Conservation (phyloP, 2,888 invertebrate species). For the Troides helena region DNA sequence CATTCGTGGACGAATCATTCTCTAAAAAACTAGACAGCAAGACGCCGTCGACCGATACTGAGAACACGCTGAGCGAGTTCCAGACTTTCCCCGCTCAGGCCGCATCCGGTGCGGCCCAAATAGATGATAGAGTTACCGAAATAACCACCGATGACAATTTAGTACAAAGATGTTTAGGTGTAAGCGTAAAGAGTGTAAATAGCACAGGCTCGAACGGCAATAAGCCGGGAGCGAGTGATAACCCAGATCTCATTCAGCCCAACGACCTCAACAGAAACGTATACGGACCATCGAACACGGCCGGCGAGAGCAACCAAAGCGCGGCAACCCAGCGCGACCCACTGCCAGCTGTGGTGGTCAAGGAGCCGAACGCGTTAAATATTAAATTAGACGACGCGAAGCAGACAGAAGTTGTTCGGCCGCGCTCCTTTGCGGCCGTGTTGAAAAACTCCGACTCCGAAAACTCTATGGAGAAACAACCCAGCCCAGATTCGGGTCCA, state of each 20-base stretch:
- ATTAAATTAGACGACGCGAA: constrained; percentile 44
- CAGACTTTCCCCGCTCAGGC: constrained; percentile 60
- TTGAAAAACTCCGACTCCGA: constrained; percentile 69
- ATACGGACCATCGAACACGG: constrained; percentile 37
- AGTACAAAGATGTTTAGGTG: constrained; percentile 76
- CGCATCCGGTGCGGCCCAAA: constrained; percentile 32
- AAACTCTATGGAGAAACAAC: constrained; percentile 66
- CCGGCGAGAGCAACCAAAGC: constrained; percentile 38
- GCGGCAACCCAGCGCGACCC: constrained; percentile 29
- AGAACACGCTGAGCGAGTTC: constrained; percentile 72
- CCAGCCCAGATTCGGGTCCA: constrained; percentile 64
- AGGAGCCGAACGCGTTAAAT: constrained; percentile 20
- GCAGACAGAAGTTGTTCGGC: constrained; percentile 51
- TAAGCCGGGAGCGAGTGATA: constrained; percentile 54
- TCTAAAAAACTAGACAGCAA: constrained; percentile 71
- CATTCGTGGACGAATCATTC: constrained; percentile 71
- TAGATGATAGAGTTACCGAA: constrained; percentile 58
- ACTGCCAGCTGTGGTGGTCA: constrained; percentile 11
- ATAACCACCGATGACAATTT: constrained; percentile 72
- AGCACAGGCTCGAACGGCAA: constrained; percentile 49
- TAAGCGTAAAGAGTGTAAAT: constrained; percentile 60
- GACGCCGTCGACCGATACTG: constrained; percentile 73
- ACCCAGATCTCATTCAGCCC: constrained; percentile 68
- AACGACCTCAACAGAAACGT: constrained; percentile 61
- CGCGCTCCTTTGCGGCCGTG: constrained; percentile 70